Evolutionary conservation across 1,140 invertebrate genomes (phyloP).

Genomic region (Calephelis virginiensis): DNA sequence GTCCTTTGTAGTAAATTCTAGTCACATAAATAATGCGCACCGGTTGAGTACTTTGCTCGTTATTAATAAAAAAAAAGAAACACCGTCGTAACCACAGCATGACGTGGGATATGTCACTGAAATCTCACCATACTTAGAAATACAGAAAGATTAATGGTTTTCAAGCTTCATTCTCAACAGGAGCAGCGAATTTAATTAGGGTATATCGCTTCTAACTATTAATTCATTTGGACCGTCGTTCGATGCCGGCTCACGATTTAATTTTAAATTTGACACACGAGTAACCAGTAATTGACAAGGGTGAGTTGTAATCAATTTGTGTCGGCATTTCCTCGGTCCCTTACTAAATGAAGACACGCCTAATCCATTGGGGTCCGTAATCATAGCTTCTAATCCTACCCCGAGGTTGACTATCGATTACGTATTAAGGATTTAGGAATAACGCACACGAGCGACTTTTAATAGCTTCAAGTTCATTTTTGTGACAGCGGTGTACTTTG

Average conservation of each 20-base stretch:
- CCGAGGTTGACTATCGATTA: conserved; percentile 29
- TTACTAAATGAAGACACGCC: conserved; percentile 30
- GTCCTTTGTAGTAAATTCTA: no score
- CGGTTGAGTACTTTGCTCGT: no score
- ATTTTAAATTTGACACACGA: conserved; percentile 18
- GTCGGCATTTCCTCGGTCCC: conserved; percentile 19
- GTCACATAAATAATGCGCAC: no score
- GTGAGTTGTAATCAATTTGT: conserved; percentile 19
- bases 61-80: no score
- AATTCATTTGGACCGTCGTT: conserved; percentile 5
- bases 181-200: conserved; percentile 3
- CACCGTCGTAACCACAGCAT: no score
- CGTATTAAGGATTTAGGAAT: conserved; percentile 22
- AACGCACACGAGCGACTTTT: neutral
- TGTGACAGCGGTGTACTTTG: no score
- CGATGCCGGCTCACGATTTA: conserved; percentile 2
- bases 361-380: conserved; percentile 36
- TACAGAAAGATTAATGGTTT: neutral
- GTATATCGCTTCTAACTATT: conserved; percentile 12
- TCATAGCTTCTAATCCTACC: conserved; percentile 28
- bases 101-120: no score
- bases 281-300: conserved; percentile 18
- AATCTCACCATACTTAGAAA: no score
- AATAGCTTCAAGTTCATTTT: neutral
- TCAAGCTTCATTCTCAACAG: neutral